Evolutionary conservation across 1,140 invertebrate genomes (phyloP), one percentile per base, ranked within the genome.

Genomic region (Drosophila setifemur): DNA sequence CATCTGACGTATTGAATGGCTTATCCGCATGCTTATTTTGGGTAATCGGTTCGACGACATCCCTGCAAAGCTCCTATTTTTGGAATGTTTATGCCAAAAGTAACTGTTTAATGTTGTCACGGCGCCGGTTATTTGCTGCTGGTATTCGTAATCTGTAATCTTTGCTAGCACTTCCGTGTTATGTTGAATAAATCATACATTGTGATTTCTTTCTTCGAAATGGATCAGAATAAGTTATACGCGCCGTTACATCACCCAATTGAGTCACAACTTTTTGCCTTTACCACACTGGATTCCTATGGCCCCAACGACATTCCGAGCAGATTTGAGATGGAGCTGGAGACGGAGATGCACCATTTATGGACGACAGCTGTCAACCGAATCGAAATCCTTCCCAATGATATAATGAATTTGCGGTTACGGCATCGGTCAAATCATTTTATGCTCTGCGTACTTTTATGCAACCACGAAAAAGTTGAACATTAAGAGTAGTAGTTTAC

Each of bases 291-390:
- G 5, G 12, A 28, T 25, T 23, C 43, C 44, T 23, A 19, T n/a
- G 25, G 21, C 39, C 28, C 25, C 18, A 18, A 23, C 52, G 16
- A 33, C 61, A 73, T 71, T 73, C 57, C 44, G 43, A 58, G 19
- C 18, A 4, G 43, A 26, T 12, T 26, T 43, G n/a, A n/a, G n/a
- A n/a, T n/a, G n/a, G n/a, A n/a, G n/a, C 8, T 7, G 33, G 23
- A 52, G 14, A 2, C 29, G 40, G 18, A 29, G 28, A 12, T 35
- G 29, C 68, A 21, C 68, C 71, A 57, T 72, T 58, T 72, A 73
- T 66, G 68, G 60, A 37, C 25, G 49, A 55, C 40, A 23, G 9
- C 40, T 73, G 66, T 71, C 58, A 66, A 37, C 50, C 19, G 12
- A 6, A 16, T 19, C 33, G 42, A 21, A 43, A 48, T 55, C 29